These are phyloP conservation scores for Eospalax fontanierii DNA, from an alignment of 2,797 vertebrate genomes.

Conservation along the genomic window DNA sequence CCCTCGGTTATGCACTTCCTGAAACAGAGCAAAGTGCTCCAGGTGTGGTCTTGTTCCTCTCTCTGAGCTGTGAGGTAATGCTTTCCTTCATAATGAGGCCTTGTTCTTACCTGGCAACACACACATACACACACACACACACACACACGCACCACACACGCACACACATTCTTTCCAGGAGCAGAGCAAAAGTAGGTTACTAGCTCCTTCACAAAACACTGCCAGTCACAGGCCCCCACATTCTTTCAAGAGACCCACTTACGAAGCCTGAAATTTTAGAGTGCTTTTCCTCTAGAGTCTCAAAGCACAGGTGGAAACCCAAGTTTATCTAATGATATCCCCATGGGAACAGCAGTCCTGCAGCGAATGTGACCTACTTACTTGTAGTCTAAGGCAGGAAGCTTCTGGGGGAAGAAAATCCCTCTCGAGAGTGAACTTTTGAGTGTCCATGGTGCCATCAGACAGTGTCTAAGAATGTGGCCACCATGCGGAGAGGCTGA, in stretches of 20 bases:
- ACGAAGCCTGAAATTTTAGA: slow-evolving; percentile 54
- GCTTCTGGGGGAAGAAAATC: slow-evolving; percentile 1
- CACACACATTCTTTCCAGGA: not conserved
- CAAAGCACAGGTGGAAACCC: slow-evolving; percentile 49
- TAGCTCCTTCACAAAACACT: not conserved
- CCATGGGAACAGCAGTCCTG: not conserved
- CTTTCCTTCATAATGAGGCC: slow-evolving; percentile 61
- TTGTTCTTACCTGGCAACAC: slow-evolving; percentile 74
- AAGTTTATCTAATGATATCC: slow-evolving; percentile 36
- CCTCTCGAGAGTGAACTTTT: not conserved
- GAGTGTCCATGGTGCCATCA: not conserved
- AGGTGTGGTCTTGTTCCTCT: slow-evolving; percentile 63
- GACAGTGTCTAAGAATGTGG: not conserved
- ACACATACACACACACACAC: no score
- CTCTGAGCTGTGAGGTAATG: slow-evolving; percentile 73
- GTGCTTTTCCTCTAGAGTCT: not conserved
- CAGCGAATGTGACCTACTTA: slow-evolving; percentile 33
- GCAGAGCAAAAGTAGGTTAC: slow-evolving; percentile 46
- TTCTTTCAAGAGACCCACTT: not conserved
- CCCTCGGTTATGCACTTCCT: slow-evolving; percentile 1
- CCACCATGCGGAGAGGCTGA: not conserved
- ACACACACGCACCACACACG: no score
- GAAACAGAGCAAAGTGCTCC: not conserved
- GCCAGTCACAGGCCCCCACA: not conserved
- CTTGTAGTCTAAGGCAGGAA: not conserved